phyloP scores from a whole-genome alignment of 2,888 invertebrate species.

The Andricus curvator region DNA sequence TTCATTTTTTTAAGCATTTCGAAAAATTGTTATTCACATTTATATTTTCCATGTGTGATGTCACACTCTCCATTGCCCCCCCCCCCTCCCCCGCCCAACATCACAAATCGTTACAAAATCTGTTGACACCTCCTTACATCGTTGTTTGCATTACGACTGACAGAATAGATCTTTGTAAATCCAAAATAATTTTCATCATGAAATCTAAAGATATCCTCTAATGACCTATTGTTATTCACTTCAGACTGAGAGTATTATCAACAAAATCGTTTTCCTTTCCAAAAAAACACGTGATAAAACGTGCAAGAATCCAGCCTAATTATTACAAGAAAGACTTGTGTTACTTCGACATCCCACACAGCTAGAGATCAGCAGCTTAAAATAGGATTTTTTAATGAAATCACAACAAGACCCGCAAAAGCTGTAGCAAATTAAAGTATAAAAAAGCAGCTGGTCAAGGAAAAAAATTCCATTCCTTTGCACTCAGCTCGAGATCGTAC shows the following conservation, averaged over 20 bases:
- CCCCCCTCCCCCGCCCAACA: no score
- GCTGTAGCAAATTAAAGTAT: not conserved
- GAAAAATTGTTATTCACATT: no score
- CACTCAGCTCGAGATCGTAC: not conserved
- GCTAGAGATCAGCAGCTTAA: not conserved
- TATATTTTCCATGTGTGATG: no score
- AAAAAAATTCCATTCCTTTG: constrained; percentile 21
- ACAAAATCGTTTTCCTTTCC: not conserved
- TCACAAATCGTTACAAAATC: no score
- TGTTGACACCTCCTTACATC: not conserved
- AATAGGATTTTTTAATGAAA: constrained; percentile 11
- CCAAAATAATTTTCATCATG: not conserved
- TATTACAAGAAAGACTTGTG: not conserved
- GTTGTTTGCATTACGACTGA: not conserved
- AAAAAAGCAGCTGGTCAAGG: not conserved
- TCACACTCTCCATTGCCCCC: no score
- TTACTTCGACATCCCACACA: not conserved
- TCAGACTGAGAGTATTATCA: not conserved
- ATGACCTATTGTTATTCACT: constrained; percentile 2
- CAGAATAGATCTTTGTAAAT: not conserved
- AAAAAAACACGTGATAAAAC: constrained; percentile 3
- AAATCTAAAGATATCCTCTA: constrained; percentile 3
- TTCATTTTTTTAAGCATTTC: no score
- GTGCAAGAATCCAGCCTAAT: not conserved
- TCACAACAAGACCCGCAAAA: not conserved